These are phyloP conservation scores for Zaprionus ghesquierei DNA, from an alignment of 1,140 invertebrate genomes.

Conservation along the genomic window DNA sequence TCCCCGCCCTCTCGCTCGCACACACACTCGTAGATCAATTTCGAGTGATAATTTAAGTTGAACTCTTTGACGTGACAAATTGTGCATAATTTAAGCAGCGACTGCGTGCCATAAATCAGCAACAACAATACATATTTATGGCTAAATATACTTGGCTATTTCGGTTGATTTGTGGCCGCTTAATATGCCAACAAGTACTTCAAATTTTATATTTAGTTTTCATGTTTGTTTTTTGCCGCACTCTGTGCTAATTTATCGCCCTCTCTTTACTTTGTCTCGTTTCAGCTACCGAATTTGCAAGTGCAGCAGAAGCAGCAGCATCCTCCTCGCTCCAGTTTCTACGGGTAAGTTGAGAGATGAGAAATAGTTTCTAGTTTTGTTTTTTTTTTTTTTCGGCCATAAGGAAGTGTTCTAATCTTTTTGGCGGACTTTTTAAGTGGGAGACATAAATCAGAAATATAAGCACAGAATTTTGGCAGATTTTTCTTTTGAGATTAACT, in stretches of 20 bases:
- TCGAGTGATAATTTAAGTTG: conserved; percentile 62
- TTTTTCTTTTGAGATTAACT: not conserved
- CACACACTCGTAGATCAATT: conserved; percentile 56
- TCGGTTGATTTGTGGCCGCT: conserved; percentile 23
- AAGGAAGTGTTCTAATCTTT: conserved; percentile 20
- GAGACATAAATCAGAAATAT: not conserved
- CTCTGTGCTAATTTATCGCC: not conserved
- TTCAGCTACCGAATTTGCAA: conserved; percentile 42
- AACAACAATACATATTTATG: not conserved
- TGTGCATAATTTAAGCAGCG: conserved; percentile 30
- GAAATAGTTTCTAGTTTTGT: not conserved
- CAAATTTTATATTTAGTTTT: not conserved
- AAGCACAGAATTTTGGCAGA: not conserved
- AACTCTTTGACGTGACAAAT: conserved; percentile 52
- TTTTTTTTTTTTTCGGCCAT: not conserved
- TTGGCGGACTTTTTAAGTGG: not conserved
- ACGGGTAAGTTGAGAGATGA: conserved; percentile 43
- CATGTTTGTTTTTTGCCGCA: not conserved
- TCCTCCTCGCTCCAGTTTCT: conserved; percentile 3
- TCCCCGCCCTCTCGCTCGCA: not conserved
- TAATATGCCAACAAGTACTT: conserved; percentile 15
- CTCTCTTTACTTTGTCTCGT: conserved; percentile 14
- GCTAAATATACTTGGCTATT: not conserved
- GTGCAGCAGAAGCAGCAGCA: not conserved
- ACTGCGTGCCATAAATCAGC: not conserved